A percentile compares a stretch with the other conserved stretches of the same genome.
Evolutionary conservation across 2,888 invertebrate species (phyloP).

Genomic region (Creontiades dilutus): DNA sequence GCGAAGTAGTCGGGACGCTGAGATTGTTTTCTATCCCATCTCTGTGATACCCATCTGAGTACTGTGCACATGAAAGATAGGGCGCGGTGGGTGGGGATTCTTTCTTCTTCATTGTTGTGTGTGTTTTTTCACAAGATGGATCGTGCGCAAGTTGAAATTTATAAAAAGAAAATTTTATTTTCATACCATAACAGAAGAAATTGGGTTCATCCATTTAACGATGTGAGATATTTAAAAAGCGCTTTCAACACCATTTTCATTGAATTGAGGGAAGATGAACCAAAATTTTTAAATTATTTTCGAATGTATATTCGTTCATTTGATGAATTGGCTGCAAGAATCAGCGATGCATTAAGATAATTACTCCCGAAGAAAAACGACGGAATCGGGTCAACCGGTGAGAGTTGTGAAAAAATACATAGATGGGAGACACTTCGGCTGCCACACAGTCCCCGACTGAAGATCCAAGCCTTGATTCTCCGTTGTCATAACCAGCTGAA

Average conservation of each 20-base stretch:
- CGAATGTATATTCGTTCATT: slow-evolving; percentile 58
- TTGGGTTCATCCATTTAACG: slow-evolving; percentile 58
- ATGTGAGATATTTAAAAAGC: slow-evolving; percentile 50
- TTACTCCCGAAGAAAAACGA: no score
- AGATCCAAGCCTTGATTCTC: no score
- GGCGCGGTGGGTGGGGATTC: background rate
- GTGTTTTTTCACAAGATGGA: background rate
- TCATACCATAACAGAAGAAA: slow-evolving; percentile 32
- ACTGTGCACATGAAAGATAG: no score
- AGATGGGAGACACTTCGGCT: no score
- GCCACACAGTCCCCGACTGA: no score
- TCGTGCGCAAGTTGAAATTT: slow-evolving; percentile 11
- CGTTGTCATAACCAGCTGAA: no score
- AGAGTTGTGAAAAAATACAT: no score
- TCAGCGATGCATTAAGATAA: slow-evolving; percentile 53
- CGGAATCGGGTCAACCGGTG: no score
- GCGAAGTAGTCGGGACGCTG: background rate
- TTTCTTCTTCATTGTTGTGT: background rate
- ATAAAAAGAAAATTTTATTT: slow-evolving; percentile 49
- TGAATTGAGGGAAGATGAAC: slow-evolving; percentile 48
- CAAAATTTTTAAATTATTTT: slow-evolving; percentile 67
- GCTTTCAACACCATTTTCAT: slow-evolving; percentile 54
- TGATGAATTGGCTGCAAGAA: slow-evolving; percentile 50
- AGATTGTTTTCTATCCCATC: background rate
- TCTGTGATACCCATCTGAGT: background rate